Percentiles rank a stretch among this genome's conserved stretches.
These are phyloP conservation scores for Rhopalosiphum maidis DNA, from an alignment of 1,140 invertebrate species.

Conservation along the genomic window DNA sequence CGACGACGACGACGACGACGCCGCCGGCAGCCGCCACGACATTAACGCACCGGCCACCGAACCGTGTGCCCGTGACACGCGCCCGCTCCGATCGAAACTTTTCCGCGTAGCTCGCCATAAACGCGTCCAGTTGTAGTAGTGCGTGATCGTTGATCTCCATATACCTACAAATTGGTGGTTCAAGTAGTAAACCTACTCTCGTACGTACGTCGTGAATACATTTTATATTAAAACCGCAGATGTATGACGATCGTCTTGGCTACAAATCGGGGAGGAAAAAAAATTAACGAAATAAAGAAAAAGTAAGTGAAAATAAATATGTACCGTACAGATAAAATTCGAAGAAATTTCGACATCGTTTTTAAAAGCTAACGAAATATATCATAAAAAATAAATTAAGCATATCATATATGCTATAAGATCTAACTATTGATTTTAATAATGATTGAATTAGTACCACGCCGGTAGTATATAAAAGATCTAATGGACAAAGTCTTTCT, in stretches of 20 bases:
- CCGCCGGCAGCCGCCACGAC: background rate
- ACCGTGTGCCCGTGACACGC: constrained; percentile 22
- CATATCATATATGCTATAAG: background rate
- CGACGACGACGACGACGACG: background rate
- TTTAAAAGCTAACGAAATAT: background rate
- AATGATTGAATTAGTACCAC: background rate
- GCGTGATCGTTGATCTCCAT: background rate
- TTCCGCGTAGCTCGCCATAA: background rate
- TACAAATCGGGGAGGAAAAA: background rate
- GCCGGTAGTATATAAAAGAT: background rate
- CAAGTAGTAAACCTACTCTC: background rate
- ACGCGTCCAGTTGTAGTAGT: background rate
- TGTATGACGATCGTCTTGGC: background rate
- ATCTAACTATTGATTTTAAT: background rate
- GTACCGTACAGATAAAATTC: background rate
- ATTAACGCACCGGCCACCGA: constrained; percentile 30
- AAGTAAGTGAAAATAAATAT: background rate
- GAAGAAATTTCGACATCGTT: background rate
- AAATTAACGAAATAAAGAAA: background rate
- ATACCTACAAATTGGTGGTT: background rate
- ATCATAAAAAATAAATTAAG: background rate
- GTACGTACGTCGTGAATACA: background rate
- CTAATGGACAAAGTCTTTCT: background rate
- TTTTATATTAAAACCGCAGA: background rate
- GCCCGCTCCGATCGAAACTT: background rate